Conservation (phyloP, 2,888 invertebrate genomes). For the Brassicogethes aeneus region DNA sequence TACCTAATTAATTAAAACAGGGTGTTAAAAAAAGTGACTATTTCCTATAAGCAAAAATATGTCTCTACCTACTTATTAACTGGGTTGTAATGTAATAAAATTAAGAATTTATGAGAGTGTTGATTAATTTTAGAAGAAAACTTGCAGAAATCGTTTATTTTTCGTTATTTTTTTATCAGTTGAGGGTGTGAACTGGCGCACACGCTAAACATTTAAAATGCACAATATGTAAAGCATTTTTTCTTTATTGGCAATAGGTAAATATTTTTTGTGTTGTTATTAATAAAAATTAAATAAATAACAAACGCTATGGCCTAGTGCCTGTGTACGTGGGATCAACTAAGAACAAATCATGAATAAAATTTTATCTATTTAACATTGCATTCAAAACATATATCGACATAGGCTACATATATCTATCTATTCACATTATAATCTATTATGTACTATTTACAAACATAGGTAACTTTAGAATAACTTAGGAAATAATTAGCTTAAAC, state of each 20-base stretch:
- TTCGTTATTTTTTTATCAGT: neutral
- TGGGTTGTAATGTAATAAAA: too few species aligned
- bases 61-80: neutral
- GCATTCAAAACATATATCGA: constrained; percentile 32
- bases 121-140: too few species aligned
- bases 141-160: neutral
- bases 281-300: too few species aligned
- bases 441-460: constrained; percentile 32
- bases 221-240: neutral
- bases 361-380: constrained; percentile 34
- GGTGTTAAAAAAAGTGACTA: neutral
- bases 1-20: neutral
- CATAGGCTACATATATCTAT: constrained; percentile 35
- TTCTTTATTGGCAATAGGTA: neutral
- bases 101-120: too few species aligned
- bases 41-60: too few species aligned
- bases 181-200: constrained; percentile 39
- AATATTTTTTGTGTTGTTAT: too few species aligned
- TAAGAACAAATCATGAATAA: constrained; percentile 41
- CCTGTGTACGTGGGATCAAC: constrained; percentile 43
- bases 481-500: constrained; percentile 42
- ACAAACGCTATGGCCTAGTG: constrained; percentile 37
- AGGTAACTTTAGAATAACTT: constrained; percentile 32
- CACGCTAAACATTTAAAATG: constrained; percentile 29
- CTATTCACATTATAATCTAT: constrained; percentile 35